These are phyloP conservation scores for Rachycentron canadum DNA, from an alignment of 2,797 vertebrate genomes.

Conservation along the genomic window DNA sequence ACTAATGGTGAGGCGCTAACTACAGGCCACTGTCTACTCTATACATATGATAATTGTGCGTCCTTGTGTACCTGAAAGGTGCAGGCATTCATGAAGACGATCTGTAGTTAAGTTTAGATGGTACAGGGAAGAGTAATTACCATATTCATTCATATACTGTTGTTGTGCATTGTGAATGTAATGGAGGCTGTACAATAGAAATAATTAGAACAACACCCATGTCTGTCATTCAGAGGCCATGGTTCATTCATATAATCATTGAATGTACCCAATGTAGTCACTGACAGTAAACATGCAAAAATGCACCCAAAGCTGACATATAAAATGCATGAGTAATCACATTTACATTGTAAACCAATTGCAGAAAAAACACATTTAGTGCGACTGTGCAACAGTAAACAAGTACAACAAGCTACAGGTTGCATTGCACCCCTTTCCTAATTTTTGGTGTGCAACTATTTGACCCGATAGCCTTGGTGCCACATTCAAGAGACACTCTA, in stretches of 20 bases:
- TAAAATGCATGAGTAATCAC: background rate
- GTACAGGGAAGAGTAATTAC: background rate
- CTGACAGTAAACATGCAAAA: background rate
- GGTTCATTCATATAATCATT: background rate
- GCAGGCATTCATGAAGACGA: background rate
- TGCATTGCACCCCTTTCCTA: background rate
- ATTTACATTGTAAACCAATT: background rate
- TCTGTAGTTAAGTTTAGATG: background rate
- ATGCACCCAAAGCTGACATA: background rate
- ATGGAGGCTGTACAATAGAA: background rate
- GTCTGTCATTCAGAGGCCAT: background rate
- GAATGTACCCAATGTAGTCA: background rate
- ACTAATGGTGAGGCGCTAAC: background rate
- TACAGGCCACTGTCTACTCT: background rate
- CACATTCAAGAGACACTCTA: constrained; percentile 26
- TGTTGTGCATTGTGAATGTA: background rate
- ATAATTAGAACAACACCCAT: background rate
- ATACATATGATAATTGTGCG: background rate
- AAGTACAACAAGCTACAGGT: background rate
- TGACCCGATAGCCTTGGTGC: background rate
- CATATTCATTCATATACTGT: constrained; percentile 1
- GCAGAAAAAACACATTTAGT: too few relatives aligned
- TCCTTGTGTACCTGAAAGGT: background rate
- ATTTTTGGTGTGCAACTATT: background rate
- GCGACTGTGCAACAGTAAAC: background rate